A percentile compares a stretch with the other conserved stretches of the same genome.
Conservation (phyloP, 1,140 invertebrate species). For the Steinernema khuongi region DNA sequence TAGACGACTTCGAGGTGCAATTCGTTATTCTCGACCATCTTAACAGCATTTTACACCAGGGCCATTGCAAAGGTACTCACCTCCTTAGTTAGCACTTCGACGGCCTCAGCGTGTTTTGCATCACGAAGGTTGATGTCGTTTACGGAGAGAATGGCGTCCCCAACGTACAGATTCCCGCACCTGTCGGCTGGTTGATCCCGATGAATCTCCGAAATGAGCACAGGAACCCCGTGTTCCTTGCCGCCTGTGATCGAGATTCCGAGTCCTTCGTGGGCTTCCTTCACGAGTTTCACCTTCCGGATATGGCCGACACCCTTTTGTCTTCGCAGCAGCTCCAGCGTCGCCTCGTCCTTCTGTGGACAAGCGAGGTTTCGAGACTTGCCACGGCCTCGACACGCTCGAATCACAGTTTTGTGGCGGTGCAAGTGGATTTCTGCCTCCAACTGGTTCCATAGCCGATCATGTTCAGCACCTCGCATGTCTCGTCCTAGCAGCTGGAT, state of each 20-base stretch:
- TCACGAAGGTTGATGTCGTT: constrained; percentile 72
- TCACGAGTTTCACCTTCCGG: constrained; percentile 62
- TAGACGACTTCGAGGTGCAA: constrained; percentile 49
- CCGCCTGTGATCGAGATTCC: constrained; percentile 78
- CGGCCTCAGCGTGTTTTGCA: constrained; percentile 59
- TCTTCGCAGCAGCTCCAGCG: constrained; percentile 19
- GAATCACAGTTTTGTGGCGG: constrained; percentile 62
- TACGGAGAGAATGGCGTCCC: constrained; percentile 75
- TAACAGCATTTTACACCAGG: background rate
- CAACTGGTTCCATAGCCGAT: constrained; percentile 76
- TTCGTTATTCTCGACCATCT: constrained; percentile 44
- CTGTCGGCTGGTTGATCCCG: constrained; percentile 70
- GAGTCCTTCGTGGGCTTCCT: constrained; percentile 70
- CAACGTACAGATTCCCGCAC: constrained; percentile 70
- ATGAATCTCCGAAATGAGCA: constrained; percentile 78
- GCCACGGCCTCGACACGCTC: constrained; percentile 45
- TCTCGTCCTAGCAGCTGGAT: constrained; percentile 72
- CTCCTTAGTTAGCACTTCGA: constrained; percentile 52
- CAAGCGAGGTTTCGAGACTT: background rate
- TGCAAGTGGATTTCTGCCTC: constrained; percentile 79
- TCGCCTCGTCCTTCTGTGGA: background rate
- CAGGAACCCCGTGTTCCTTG: constrained; percentile 76
- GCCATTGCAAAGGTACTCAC: constrained; percentile 20
- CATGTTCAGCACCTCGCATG: constrained; percentile 70
- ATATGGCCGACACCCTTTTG: constrained; percentile 62